Base-by-base conservation (phyloP, 1,140 invertebrate species). In the Saccostrea cuccullata region DNA sequence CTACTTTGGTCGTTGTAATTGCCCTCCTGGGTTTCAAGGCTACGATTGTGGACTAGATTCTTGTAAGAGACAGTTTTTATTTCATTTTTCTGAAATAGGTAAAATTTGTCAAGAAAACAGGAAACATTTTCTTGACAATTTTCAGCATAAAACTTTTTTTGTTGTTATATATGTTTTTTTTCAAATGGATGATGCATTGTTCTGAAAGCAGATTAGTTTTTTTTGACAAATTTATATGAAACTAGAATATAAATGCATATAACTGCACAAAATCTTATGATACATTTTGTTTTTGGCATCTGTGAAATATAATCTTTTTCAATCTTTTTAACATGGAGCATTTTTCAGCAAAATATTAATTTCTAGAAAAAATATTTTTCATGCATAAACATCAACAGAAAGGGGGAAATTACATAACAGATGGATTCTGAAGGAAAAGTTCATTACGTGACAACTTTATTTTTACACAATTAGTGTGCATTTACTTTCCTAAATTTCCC, bases 231-330 rank as follows among this genome's bases (percentile, higher is more conserved):
- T 47, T 47, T 47, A 47, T 47, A 47, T 47, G 9, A 67, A 77
- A 77, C 30, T 77, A 30, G 26, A 77, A 36, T 77, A 3, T 77
- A 30, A 30, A n/a, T 26, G 23, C 70, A 77, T 77, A 30, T 12
- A 36, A 30, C 30, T 77, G 26, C 13, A 26, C 11, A 30, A 77
- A 77, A 77, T 64, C 26, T 11, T 26, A 77, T 15, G 11, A 77
- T 36, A 36, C 30, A 26, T 77, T 47, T 77, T 26, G 26, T 36
- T 30, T 77, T 11, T 77, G 70, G 30, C 70, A 77, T 36, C 70
- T 77, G 70, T 77, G 70, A 77, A 77, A 77, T 77, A 77, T 77
- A 23, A 77, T 77, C 23, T 77, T 77, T 77, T 30, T 77, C 70
- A 77, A 77, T 77, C 26, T 77, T 77, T 77, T 77, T 36, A 77